Percentiles rank a stretch among this genome's conserved stretches.
These are phyloP conservation scores for cat (Felis catus) DNA, from an alignment of 2,113 vertebrate species.

Conservation along the genomic window F.catus_Fca126_mat1.0 CM031412.1:129538501-129539000, in stretches of 20 bases:
- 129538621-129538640: conserved; percentile 29
- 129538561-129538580: conserved; percentile 67
- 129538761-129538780: not conserved
- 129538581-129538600: conserved; percentile 62
- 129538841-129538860: not conserved
- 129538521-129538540: conserved; percentile 67
- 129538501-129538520: conserved; percentile 79
- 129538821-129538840: not conserved
- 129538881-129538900: not conserved
- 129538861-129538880: not conserved
- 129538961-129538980: not conserved
- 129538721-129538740: not conserved
- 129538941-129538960: not conserved
- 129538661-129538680: conserved; percentile 3
- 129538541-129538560: conserved; percentile 56
- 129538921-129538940: not conserved
- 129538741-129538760: not conserved
- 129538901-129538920: not conserved
- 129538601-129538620: conserved; percentile 69
- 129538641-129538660: not conserved
- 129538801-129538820: not conserved
- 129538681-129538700: conserved; percentile 11
- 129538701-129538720: not conserved
- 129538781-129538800: not conserved
- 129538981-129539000: not conserved